Conservation (phyloP, 2,888 invertebrate species). For the Pristionchus fissidentatus region DNA sequence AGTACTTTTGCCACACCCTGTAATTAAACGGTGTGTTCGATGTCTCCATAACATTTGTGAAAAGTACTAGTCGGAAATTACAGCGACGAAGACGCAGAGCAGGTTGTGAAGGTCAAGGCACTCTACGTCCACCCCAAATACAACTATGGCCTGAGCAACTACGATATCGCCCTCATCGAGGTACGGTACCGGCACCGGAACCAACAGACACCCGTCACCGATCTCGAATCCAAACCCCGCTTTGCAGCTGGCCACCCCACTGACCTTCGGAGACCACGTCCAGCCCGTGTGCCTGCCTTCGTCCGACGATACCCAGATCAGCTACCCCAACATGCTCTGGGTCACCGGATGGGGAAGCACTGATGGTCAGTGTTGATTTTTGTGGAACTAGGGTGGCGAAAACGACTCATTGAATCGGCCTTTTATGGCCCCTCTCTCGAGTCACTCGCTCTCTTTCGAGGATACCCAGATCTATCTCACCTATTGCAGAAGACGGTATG, state of each 20-base stretch:
- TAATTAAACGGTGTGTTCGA: background rate
- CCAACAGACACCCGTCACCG: no score
- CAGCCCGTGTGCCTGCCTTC: constrained; percentile 54
- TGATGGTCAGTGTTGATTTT: background rate
- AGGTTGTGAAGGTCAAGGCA: constrained; percentile 45
- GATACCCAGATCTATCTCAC: no score
- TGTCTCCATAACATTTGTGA: background rate
- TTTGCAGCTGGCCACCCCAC: constrained; percentile 1
- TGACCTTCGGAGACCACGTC: constrained; percentile 50
- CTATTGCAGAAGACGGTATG: no score
- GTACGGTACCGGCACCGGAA: constrained; percentile 7
- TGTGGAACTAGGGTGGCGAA: no score
- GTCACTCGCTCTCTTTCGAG: no score
- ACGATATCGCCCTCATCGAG: constrained; percentile 56
- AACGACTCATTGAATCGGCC: no score
- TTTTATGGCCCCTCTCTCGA: no score
- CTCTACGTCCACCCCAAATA: constrained; percentile 54
- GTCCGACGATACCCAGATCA: constrained; percentile 46
- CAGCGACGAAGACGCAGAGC: constrained; percentile 47
- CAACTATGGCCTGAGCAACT: background rate
- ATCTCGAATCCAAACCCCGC: background rate
- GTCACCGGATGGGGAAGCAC: constrained; percentile 57
- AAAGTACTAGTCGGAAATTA: background rate
- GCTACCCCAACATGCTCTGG: constrained; percentile 42
- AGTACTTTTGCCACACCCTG: no score